Percentiles rank a stretch among this genome's conserved stretches.
Evolutionary conservation across 2,113 vertebrate genomes (phyloP).

Genomic region (Psilopogon haemacephalus): DNA sequence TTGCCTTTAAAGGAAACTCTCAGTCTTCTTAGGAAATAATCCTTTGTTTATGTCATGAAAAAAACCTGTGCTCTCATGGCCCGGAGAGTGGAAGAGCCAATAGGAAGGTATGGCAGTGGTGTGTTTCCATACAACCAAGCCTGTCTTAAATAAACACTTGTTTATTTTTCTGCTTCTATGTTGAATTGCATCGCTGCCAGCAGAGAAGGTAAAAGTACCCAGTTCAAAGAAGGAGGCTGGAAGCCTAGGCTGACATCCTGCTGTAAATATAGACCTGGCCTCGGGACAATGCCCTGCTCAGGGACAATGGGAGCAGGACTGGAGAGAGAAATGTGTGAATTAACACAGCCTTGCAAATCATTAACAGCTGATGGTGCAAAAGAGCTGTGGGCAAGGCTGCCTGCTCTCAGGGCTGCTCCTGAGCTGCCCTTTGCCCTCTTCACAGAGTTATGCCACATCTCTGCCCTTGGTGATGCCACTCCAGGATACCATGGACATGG

Average conservation of each 20-base stretch:
- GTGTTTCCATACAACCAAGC: background rate
- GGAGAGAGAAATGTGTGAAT: conserved; percentile 58
- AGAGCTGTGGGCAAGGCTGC: background rate
- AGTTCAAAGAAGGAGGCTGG: conserved; percentile 57
- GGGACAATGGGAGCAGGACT: conserved; percentile 55
- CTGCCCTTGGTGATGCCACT: background rate
- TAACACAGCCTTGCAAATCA: background rate
- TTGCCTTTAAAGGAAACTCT: conserved; percentile 49
- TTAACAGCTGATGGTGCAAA: conserved; percentile 40
- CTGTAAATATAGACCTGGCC: conserved; percentile 61
- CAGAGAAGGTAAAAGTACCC: conserved; percentile 64
- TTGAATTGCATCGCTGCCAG: conserved; percentile 53
- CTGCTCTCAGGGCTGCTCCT: background rate
- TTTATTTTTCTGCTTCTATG: conserved; percentile 72
- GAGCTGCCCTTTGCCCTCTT: background rate
- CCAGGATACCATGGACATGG: fast-evolving
- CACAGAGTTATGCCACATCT: background rate
- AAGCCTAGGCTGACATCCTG: conserved; percentile 73
- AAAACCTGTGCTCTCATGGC: conserved; percentile 34
- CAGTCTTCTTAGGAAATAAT: conserved; percentile 61
- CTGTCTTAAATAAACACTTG: conserved; percentile 68
- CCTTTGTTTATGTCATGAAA: conserved; percentile 61
- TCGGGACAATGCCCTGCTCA: conserved; percentile 41
- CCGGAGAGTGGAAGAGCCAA: background rate
- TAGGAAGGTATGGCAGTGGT: conserved; percentile 45